Base-by-base conservation (phyloP, 2,113 vertebrate genomes). In the Tupaia tana region DNA sequence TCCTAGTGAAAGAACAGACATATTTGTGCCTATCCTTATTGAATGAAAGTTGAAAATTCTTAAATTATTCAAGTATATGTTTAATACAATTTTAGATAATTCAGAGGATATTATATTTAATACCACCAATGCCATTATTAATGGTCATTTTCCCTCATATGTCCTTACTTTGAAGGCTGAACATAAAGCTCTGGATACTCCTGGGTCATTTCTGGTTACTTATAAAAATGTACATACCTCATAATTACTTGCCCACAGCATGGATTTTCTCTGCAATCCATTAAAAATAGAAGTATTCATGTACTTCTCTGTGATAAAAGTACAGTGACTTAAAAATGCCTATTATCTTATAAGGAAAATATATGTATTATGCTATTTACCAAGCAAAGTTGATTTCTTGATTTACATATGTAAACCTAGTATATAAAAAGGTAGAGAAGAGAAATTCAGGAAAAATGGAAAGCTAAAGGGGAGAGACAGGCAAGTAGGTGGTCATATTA, bases 351-450 rank as follows among this genome's bases (percentile, higher is more conserved):
- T n/a, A 84, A 89, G 27, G 29, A 67, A 93, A 90, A 75, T 63
- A 56, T 0, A 15, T 56, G 78, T 34, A 77, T 22, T 78, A 24
- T 71, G 20, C 31, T 73, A 58, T 82, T 87, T 88, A 88, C 59
- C 15, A 22, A 43, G 61, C 86, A 91, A 7, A 43, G 12, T 4
- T 25, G 63, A 86, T 80, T 90, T 79, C 94, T 88, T 90, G 34
- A 74, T 90, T 96, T 19, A 77, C 77, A 90, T 63, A 31, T 77
- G 2, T 52, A 95, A 87, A 54, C 73, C 19, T 20, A 67, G 71
- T 31, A 67, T 70, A 75, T 87, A 63, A 85, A 82, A 87, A 88
- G n/a, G 1, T 66, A 69, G 16, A n/a, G 58, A 69, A 63, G 11
- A 27, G 20, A 20, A 84, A 22, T 14, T 27, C 54, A 73, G 34